Evolutionary conservation across 2,113 vertebrate genomes (phyloP), one percentile per base, ranked within the genome.

Genomic region (Oreochromis aureus): DNA sequence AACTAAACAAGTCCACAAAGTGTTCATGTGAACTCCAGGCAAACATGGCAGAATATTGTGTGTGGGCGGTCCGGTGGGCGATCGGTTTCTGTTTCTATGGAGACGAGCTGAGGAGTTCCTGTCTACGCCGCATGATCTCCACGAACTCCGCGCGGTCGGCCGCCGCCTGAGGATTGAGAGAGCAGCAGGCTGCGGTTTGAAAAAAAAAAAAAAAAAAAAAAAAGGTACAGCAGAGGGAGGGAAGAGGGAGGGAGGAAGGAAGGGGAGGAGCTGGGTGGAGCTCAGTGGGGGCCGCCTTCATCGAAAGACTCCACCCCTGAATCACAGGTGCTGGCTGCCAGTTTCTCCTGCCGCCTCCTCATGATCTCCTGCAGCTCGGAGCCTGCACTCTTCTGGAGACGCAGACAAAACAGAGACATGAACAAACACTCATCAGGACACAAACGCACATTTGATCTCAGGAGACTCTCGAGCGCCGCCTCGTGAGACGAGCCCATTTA

Each of bases 141-240:
- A 95, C 89, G 6, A 95, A 95, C 92, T 95, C 92, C 6, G 95
- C 95, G 82, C 78, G 92, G 83, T 97, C 97, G 19, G 90, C 89
- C 80, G 95, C 96, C 86, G 96, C 96, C 97, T 97, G 94, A 80
- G 88, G 96, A 96, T 93, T n/a, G 82, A 96, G 80, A 91, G 58
- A 41, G 78, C n/a, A 91, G 82, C 80, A 76, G 81, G 83, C 39
- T 27, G 76, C 34, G 32, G 71, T 66, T 83, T 87, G 71, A 78
- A 82, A 16, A 24, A 24, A 24, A 24, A 24, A 24, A 3, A 24
- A 3, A 24, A 24, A 24, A 24, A 24, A 24, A 24, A 10, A 6
- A 32, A 78, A 78, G 24, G 71, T 51, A 78, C 71, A 51, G 61
- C 44, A 66, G 34, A 66, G 18, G 61, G 32, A 66, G 10, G 32